Evolutionary conservation across 2,113 vertebrate genomes (phyloP), one percentile per base, ranked within the genome.

Genomic region (Baryphthengus martii): DNA sequence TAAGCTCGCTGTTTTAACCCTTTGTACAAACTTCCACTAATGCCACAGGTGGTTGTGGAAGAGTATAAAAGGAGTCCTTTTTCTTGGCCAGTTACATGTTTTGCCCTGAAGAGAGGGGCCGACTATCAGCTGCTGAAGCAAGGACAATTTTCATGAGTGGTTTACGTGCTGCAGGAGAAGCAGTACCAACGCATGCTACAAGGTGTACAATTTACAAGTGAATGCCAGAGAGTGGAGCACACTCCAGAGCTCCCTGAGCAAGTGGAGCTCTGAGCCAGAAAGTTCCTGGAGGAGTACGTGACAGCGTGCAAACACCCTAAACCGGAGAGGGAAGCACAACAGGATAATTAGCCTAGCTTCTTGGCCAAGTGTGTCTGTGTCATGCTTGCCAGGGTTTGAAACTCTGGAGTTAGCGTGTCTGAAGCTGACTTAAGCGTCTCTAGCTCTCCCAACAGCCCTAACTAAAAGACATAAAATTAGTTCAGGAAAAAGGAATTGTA

Each of bases 371-470:
- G 21, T 2, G 1, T 9, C 71, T 65, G n/a, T 33, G 52, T 13
- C 39, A 61, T 2, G 3, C n/a, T 53, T 1, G 1, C 28, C 68
- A 84, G 55, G n/a, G 31, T 67, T 29, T 71, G 73, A 78, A 88
- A 74, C 5, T 56, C 35, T 44, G 23, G 28, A 28, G 29, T 45
- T 39, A 56, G 40, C 0, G 2, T 17, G 31, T 15, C 0, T 80
- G 53, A 65, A 76, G 82, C n/a, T 71, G 91, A 20, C 52, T 56
- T 39, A 39, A 68, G 33, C 1, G 0, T 53, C n/a, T 68, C 42
- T 29, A 0, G 31, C 49, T 79, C 49, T 85, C 58, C 71, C 44
- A 40, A 82, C 18, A 85, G 49, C 37, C 28, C 63, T 37, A 65
- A 72, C 49, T 26, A 50, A 58, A 58, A 68, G 66, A 18, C 13